These are phyloP conservation scores for Dryas iulia DNA, from an alignment of 1,140 invertebrate genomes.

Conservation along the genomic window DNA sequence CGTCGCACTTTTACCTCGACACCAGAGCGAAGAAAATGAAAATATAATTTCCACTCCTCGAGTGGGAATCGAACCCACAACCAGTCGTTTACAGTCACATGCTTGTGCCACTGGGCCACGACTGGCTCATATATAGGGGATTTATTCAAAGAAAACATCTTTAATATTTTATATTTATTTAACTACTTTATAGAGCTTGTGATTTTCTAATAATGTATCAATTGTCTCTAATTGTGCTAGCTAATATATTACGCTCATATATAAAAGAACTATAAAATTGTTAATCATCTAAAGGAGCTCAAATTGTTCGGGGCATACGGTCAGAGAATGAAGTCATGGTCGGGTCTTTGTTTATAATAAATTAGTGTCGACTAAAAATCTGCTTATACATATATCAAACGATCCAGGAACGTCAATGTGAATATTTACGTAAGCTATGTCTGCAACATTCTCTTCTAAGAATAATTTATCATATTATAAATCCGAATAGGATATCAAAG, in stretches of 20 bases:
- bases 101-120: too few species aligned
- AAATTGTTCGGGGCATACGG: constrained; percentile 31
- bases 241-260: constrained; percentile 2
- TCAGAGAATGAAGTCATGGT: constrained; percentile 41
- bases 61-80: too few species aligned
- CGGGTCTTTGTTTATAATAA: constrained; percentile 39
- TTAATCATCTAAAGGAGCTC: constrained; percentile 35
- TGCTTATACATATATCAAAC: constrained; percentile 21
- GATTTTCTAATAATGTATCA: neutral
- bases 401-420: constrained; percentile 8
- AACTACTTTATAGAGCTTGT: neutral
- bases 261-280: constrained; percentile 21
- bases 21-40: too few species aligned
- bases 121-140: too few species aligned
- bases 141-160: too few species aligned
- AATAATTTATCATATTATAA: constrained; percentile 2
- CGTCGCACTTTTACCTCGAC: too few species aligned
- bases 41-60: too few species aligned
- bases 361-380: constrained; percentile 30
- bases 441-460: neutral
- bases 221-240: neutral
- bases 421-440: constrained; percentile 20
- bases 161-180: too few species aligned
- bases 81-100: too few species aligned
- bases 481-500: neutral